These are phyloP conservation scores for Notolabrus celidotus DNA, from an alignment of 2,797 vertebrate species.

Conservation along the genomic window DNA sequence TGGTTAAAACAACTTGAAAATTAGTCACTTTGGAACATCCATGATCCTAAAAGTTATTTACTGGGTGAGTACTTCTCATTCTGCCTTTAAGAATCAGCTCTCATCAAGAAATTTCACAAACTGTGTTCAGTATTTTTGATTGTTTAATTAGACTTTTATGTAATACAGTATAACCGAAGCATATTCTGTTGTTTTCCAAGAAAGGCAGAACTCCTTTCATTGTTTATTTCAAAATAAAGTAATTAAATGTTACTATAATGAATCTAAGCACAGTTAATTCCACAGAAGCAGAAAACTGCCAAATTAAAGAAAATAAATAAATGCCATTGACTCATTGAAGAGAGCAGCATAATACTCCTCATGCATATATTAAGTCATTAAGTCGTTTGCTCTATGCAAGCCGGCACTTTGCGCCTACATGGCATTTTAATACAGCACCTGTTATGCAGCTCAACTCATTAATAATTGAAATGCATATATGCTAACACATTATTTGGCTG, in stretches of 20 bases:
- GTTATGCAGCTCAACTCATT: constrained; percentile 45
- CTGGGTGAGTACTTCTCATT: no score
- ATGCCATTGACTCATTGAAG: constrained; percentile 27
- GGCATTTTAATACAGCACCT: constrained; percentile 44
- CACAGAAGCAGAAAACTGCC: not conserved
- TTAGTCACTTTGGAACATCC: no score
- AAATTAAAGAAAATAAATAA: constrained; percentile 29
- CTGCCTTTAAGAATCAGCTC: not conserved
- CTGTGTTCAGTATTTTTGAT: not conserved
- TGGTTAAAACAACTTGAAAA: no score
- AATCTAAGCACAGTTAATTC: constrained; percentile 2
- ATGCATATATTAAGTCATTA: constrained; percentile 35
- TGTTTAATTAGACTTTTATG: not conserved
- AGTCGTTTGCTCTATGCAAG: constrained; percentile 44
- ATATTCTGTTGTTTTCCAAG: not conserved
- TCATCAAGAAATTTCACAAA: no score
- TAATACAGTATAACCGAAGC: not conserved
- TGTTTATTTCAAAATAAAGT: constrained; percentile 1
- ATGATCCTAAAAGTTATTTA: no score
- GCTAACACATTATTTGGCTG: constrained; percentile 4
- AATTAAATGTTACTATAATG: constrained; percentile 7
- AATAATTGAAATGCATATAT: constrained; percentile 58
- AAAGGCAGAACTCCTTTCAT: not conserved
- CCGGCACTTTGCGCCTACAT: constrained; percentile 32
- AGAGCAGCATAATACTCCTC: constrained; percentile 15